Conservation (phyloP, 2,113 vertebrate genomes). For the Epinephelus moara region DNA sequence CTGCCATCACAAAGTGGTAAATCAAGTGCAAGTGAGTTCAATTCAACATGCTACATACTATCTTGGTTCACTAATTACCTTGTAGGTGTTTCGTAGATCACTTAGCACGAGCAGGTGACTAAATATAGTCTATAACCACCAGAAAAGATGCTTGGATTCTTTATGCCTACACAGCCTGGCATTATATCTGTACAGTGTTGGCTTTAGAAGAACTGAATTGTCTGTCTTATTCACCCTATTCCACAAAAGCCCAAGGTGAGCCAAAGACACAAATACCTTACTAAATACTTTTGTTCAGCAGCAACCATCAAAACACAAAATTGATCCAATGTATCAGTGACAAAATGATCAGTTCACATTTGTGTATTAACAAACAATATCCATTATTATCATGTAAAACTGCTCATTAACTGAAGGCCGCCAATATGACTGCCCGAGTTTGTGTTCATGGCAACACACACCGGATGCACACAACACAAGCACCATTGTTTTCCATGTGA, state of each 20-base stretch:
- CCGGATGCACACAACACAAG: not conserved
- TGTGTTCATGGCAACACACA: not conserved
- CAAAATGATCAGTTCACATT: not conserved
- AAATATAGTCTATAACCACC: not conserved
- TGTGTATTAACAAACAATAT: not conserved
- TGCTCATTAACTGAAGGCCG: not conserved
- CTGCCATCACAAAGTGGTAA: not conserved
- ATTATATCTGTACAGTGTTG: not conserved
- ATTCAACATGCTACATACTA: not conserved
- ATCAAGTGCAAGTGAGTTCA: conserved; percentile 10
- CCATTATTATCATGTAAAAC: not conserved
- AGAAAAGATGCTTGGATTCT: not conserved
- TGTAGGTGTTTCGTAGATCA: conserved; percentile 15
- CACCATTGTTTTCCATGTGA: not conserved
- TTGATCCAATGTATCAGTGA: too few species aligned
- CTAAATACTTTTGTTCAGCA: not conserved
- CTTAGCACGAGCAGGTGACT: conserved; percentile 13
- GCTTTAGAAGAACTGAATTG: not conserved
- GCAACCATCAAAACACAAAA: not conserved
- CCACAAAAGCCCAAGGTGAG: not conserved
- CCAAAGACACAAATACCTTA: not conserved
- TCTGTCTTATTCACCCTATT: not conserved
- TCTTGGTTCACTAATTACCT: conserved; percentile 20
- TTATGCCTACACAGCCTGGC: not conserved
- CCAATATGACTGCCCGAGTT: not conserved